Percentiles rank a stretch among this genome's conserved stretches.
These are phyloP conservation scores for Gymnothorax reevesii DNA, from an alignment of 2,797 vertebrate genomes.

Conservation along the genomic window DNA sequence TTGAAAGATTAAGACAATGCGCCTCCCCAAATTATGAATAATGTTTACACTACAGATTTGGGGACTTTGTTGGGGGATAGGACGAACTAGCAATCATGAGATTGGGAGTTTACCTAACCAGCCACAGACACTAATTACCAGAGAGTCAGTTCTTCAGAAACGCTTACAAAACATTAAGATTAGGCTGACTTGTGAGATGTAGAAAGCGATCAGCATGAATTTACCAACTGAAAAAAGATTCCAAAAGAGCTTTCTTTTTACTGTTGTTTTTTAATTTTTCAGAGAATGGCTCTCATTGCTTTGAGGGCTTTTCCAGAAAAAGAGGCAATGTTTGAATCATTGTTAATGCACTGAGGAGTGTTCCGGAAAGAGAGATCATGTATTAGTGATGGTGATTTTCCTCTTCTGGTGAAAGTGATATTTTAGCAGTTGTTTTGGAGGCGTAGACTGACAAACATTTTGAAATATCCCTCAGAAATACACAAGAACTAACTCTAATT, in stretches of 20 bases:
- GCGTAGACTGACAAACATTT: background rate
- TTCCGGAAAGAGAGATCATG: background rate
- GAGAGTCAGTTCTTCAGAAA: constrained; percentile 31
- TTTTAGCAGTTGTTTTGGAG: background rate
- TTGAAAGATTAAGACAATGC: constrained; percentile 49
- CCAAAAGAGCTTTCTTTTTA: constrained; percentile 1
- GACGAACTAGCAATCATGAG: constrained; percentile 50
- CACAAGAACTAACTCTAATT: background rate
- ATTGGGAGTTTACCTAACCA: constrained; percentile 57
- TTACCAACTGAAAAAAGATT: constrained; percentile 50
- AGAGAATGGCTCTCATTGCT: constrained; percentile 24
- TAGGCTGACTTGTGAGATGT: constrained; percentile 47
- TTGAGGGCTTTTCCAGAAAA: constrained; percentile 26
- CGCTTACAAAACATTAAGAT: constrained; percentile 46
- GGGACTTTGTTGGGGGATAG: constrained; percentile 56
- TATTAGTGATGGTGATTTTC: background rate
- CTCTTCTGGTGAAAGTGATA: constrained; percentile 20
- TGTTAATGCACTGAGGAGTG: background rate
- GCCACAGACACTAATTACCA: constrained; percentile 42
- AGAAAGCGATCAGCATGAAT: constrained; percentile 55
- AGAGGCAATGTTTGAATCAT: constrained; percentile 25
- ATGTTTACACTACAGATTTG: constrained; percentile 51
- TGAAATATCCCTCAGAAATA: background rate
- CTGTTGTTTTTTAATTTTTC: constrained; percentile 19
- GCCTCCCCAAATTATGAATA: constrained; percentile 36